Base-by-base conservation (phyloP, 1,140 invertebrate species). In the Parasteatoda tepidariorum region DNA sequence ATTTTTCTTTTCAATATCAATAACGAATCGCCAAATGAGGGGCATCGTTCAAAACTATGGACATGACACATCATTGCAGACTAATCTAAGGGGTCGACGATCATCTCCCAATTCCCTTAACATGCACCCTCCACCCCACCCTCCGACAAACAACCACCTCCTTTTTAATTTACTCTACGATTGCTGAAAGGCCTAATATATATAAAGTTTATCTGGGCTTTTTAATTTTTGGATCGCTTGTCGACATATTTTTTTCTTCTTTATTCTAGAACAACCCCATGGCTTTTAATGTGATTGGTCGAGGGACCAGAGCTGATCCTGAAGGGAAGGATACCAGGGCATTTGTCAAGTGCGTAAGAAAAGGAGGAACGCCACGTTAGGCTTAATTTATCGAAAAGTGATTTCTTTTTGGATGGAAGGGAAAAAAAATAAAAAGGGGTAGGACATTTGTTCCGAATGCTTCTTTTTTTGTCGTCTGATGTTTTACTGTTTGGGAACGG, bases 301-400 rank as follows among this genome's bases (percentile, higher is more conserved):
- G 5, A 28, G 76, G 76, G 76, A 79, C 62, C 30, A 9, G n/a
- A n/a, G n/a, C n/a, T n/a, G n/a, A n/a, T n/a, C n/a, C n/a, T n/a
- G n/a, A 30, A 22, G 38, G 38, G 74, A 31, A n/a, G 7, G 54
- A 61, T 59, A 22, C 71, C 6, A 22, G 71, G 28, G 74, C 76
- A 79, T 79, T 79, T 68, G 76, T 79, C 76, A 79, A 57, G 74
- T 76, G 33, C n/a, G n/a, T n/a, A n/a, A n/a, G n/a, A n/a, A 15
- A 31, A 38, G n/a, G 66, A 38, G 18, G 62, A 61, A 41, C 22
- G 28, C 24, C 26, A 31, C 66, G 74, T 66, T 54, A n/a, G 61
- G 62, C 68, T 79, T 79, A 79, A 79, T 79, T 79, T 79, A 79
- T 79, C 76, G 76, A 68, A 79, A 79, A 79, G 76, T 48, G 76